Conservation (phyloP, 2,113 vertebrate genomes). For the Syngnathus typhle region DNA sequence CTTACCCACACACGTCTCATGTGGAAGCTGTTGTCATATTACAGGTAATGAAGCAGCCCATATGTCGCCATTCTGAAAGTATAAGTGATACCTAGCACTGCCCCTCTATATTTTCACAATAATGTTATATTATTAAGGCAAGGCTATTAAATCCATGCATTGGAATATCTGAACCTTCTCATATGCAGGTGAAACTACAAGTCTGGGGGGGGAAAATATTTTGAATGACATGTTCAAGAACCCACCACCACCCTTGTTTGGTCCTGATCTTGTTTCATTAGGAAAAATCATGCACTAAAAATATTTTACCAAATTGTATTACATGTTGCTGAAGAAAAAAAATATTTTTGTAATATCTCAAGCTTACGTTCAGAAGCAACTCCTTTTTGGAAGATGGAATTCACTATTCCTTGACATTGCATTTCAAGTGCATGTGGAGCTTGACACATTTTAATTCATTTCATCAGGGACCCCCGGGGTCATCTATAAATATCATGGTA, state of each 20-base stretch:
- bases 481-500: slow-evolving; percentile 5
- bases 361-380: background rate
- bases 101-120: background rate
- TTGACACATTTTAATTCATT: background rate
- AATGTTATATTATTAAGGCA: background rate
- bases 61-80: slow-evolving; percentile 47
- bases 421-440: background rate
- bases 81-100: slow-evolving; percentile 19
- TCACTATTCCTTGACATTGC: background rate
- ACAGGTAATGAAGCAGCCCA: slow-evolving; percentile 58
- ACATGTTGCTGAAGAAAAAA: background rate
- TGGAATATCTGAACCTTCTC: background rate
- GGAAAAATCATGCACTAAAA: background rate
- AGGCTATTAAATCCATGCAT: background rate
- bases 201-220: background rate
- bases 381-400: background rate
- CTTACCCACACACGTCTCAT: slow-evolving; percentile 27
- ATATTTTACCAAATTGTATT: background rate
- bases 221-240: background rate
- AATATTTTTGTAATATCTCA: background rate
- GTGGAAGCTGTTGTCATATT: slow-evolving; percentile 48
- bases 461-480: background rate
- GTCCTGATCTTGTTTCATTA: background rate
- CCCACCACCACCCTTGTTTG: background rate
- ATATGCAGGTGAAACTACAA: background rate